These are phyloP conservation scores for Pseudeuparius sepicola DNA, from an alignment of 2,888 invertebrate genomes.

Conservation along the genomic window DNA sequence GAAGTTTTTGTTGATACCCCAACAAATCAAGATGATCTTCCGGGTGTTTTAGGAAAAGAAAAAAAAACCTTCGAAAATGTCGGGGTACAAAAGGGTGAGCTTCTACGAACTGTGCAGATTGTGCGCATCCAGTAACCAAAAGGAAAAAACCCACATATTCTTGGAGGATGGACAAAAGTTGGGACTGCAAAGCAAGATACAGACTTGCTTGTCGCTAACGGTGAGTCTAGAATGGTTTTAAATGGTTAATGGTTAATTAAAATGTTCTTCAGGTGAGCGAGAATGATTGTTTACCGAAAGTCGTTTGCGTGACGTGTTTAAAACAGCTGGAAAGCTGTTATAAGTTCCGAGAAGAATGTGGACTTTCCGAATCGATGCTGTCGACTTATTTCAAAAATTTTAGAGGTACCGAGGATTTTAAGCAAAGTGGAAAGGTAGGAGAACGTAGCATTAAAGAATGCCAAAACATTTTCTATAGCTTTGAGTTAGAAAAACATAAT, in stretches of 20 bases:
- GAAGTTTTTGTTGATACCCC: too few relatives aligned
- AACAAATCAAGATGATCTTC: too few relatives aligned
- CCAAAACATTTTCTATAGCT: not conserved
- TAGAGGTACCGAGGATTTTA: conserved; percentile 49
- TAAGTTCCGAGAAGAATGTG: conserved; percentile 53
- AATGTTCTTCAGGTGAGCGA: conserved; percentile 46
- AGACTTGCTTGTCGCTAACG: conserved; percentile 52
- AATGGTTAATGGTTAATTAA: conserved; percentile 6
- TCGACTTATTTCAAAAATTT: conserved; percentile 54
- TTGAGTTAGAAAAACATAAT: not conserved
- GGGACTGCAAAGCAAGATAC: conserved; percentile 54
- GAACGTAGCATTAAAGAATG: conserved; percentile 1
- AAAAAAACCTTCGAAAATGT: conserved; percentile 38
- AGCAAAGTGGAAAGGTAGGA: conserved; percentile 50
- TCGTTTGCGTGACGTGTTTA: conserved; percentile 53
- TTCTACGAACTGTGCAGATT: conserved; percentile 62
- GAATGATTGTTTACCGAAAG: conserved; percentile 59
- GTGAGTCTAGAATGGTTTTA: conserved; percentile 35
- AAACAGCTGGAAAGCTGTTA: conserved; percentile 51
- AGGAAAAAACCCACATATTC: conserved; percentile 56
- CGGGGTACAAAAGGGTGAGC: conserved; percentile 59
- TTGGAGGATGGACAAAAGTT: conserved; percentile 54
- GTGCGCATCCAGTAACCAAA: conserved; percentile 57
- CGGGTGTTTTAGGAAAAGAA: too few relatives aligned
- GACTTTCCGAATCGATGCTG: conserved; percentile 56